Base-by-base conservation (phyloP, 2,888 invertebrate genomes). In the Ophion ellenae region DNA sequence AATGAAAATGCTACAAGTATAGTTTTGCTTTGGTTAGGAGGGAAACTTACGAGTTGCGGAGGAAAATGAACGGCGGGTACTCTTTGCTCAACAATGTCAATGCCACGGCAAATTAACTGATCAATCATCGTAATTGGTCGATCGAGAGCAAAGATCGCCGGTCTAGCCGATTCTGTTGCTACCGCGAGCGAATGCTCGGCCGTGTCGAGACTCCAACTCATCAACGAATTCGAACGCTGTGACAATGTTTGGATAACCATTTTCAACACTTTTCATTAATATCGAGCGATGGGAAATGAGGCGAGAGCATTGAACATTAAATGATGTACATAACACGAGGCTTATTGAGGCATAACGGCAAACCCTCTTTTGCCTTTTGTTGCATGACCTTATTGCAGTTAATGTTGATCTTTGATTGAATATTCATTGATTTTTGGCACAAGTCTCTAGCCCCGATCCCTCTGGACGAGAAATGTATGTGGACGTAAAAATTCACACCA, bases 11-110 rank as follows among this genome's bases (percentile, higher is more conserved):
- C 11, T 36, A 3, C 5, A 69, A n/a, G 4, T 14, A 7, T 59
- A 45, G 14, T 40, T 40, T 53, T 40, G 10, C 9, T 14, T 53
- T 57, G 24, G 40, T 17, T 17, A 2, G 10, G 28, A 6, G 36
- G 6, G 0, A 47, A 61, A 78, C 95, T 96, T 95, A 98, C 98
- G 95, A 97, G 96, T 94, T 98, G 96, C 10, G 98, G 98, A 6
- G 98, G 97, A 88, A 98, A 95, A 92, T 97, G 96, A 85, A 98
- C 97, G 1, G 97, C 96, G 0, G 98, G 98, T 71, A 98, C 96
- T 84, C 96, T 96, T 90, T 97, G 96, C 93, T 98, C 98, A n/a
- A 98, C 96, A 61, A 97, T 95, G 89, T 98, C 98, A 87, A 98
- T 95, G 81, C 98, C 97, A 92, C 96, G 96, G 94, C 98, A 98